A percentile compares a stretch with the other conserved stretches of the same genome.
Evolutionary conservation across 2,113 vertebrate genomes (phyloP).

Genomic region (Azemiops feae): DNA sequence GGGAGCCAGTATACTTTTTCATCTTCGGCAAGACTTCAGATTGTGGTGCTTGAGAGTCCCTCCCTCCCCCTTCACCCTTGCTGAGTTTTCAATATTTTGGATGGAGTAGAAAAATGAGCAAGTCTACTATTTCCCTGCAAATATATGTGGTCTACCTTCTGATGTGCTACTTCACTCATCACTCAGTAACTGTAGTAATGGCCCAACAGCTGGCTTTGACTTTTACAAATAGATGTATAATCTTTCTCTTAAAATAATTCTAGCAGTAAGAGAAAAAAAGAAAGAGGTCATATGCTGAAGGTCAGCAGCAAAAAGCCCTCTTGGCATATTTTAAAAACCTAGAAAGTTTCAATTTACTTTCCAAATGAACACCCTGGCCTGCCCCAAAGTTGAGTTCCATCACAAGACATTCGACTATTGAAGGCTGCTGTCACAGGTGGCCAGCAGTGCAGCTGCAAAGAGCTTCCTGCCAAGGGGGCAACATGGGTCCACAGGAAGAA

Average conservation of each 20-base stretch:
- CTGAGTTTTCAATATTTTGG: not conserved
- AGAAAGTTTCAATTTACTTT: constrained; percentile 71
- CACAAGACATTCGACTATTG: constrained; percentile 94
- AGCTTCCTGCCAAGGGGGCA: constrained; percentile 74
- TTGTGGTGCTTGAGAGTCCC: not conserved
- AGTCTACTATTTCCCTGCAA: not conserved
- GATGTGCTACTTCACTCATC: not conserved
- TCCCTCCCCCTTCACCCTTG: too few relatives aligned
- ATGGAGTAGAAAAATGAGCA: not conserved
- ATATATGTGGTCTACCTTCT: not conserved
- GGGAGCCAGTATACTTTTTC: not conserved
- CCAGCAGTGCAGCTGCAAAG: constrained; percentile 77
- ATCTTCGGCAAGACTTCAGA: not conserved
- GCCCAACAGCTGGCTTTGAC: not conserved
- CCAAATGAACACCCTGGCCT: constrained; percentile 62
- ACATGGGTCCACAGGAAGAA: constrained; percentile 78
- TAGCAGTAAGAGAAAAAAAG: not conserved
- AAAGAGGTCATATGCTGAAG: not conserved
- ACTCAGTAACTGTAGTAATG: not conserved
- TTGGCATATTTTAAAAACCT: constrained; percentile 68
- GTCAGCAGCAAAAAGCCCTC: constrained; percentile 38
- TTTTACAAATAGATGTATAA: not conserved
- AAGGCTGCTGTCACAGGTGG: constrained; percentile 79
- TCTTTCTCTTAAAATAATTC: not conserved
- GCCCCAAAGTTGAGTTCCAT: constrained; percentile 60